These are phyloP conservation scores for Melanchra persicariae DNA, from an alignment of 2,888 invertebrate species.

Conservation along the genomic window DNA sequence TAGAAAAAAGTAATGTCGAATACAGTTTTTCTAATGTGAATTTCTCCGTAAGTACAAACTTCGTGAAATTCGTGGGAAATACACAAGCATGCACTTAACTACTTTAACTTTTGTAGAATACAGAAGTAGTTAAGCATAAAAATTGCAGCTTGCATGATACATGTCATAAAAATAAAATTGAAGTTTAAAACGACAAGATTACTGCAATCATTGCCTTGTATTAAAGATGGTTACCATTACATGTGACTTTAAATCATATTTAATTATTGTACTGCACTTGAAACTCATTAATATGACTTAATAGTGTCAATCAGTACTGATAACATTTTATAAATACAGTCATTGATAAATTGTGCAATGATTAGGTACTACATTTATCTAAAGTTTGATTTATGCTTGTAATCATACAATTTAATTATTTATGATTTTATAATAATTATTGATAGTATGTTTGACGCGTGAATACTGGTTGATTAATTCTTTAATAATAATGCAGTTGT, in stretches of 20 bases:
- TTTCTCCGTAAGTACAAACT: neutral
- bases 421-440: constrained; percentile 8
- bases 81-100: neutral
- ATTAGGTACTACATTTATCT: no score
- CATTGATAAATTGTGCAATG: neutral
- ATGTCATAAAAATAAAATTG: neutral
- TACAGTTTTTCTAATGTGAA: neutral
- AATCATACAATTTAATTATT: neutral
- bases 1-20: neutral
- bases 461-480: constrained; percentile 3
- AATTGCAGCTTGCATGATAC: neutral
- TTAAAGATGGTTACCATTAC: neutral
- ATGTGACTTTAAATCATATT: neutral
- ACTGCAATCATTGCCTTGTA: neutral
- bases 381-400: constrained; percentile 8
- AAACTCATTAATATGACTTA: constrained; percentile 12
- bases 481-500: constrained; percentile 1
- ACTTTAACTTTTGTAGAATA: neutral
- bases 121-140: neutral
- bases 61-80: neutral
- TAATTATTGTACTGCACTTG: constrained; percentile 6
- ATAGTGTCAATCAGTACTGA: constrained; percentile 6
- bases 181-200: constrained; percentile 1
- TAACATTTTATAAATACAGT: constrained; percentile 19
- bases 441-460: neutral